Evolutionary conservation across 2,797 vertebrate genomes (phyloP).

Genomic region (Okamejei kenojei): DNA sequence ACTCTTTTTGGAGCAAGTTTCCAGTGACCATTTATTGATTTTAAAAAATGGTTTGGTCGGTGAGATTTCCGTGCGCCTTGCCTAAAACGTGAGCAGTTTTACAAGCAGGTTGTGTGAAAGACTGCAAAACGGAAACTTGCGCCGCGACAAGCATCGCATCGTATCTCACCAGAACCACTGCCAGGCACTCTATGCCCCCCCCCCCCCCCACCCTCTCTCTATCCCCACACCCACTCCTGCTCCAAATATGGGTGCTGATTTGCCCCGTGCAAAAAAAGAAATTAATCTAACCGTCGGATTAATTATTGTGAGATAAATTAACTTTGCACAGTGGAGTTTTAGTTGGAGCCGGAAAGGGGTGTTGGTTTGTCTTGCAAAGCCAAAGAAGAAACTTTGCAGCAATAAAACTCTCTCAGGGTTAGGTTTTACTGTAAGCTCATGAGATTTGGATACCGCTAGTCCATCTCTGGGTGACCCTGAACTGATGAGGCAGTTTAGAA

Average conservation of each 20-base stretch:
- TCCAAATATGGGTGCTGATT: background rate
- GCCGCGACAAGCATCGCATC: background rate
- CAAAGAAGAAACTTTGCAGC: background rate
- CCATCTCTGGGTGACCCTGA: too few relatives aligned
- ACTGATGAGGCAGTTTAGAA: too few relatives aligned
- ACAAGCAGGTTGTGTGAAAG: conserved; percentile 16
- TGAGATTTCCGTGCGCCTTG: background rate
- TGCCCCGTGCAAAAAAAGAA: background rate
- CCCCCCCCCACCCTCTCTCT: background rate
- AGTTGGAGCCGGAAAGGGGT: background rate
- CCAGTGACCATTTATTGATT: background rate
- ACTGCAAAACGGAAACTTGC: conserved; percentile 24
- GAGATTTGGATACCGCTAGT: too few relatives aligned
- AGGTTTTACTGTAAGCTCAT: too few relatives aligned
- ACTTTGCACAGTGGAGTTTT: background rate
- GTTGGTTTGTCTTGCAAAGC: background rate
- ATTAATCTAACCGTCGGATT: background rate
- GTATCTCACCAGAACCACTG: background rate
- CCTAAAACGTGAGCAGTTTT: conserved; percentile 5
- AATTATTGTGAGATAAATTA: background rate
- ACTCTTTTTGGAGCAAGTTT: conserved; percentile 5
- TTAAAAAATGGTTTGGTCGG: background rate
- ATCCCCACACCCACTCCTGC: background rate
- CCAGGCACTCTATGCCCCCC: background rate
- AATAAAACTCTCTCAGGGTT: background rate